A percentile compares a stretch with the other conserved stretches of the same genome.
Conservation (phyloP, 2,888 invertebrate genomes). For the Linyphia triangularis region DNA sequence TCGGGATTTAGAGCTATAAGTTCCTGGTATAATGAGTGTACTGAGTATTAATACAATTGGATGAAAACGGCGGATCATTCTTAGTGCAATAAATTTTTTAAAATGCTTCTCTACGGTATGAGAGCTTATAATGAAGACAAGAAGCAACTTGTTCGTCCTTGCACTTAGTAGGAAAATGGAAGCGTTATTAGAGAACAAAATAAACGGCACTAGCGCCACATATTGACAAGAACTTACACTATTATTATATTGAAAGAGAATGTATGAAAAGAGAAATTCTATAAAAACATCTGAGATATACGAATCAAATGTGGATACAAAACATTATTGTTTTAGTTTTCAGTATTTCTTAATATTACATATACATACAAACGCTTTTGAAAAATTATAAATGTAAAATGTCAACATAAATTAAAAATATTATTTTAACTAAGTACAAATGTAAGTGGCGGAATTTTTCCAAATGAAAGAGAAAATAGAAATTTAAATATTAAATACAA, state of each 20-base stretch:
- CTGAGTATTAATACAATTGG: background rate
- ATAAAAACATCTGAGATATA: too few relatives aligned
- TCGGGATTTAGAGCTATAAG: background rate
- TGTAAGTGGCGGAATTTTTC: too few relatives aligned
- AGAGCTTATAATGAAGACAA: background rate
- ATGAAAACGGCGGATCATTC: background rate
- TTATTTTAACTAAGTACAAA: too few relatives aligned
- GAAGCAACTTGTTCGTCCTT: background rate
- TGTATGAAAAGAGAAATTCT: too few relatives aligned
- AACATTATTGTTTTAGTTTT: too few relatives aligned
- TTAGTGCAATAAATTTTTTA: background rate
- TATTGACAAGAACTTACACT: slow-evolving; percentile 41
- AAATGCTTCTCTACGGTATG: background rate
- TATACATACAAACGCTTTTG: too few relatives aligned
- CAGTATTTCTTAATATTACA: too few relatives aligned
- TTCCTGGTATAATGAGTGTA: background rate
- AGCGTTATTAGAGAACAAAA: background rate
- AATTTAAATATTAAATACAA: too few relatives aligned
- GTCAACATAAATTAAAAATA: too few relatives aligned
- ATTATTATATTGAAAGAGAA: background rate
- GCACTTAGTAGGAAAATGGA: slow-evolving; percentile 1
- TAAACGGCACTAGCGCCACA: slow-evolving; percentile 65
- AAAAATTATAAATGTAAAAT: too few relatives aligned
- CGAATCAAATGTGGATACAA: too few relatives aligned
- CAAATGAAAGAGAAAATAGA: too few relatives aligned